Evolutionary conservation across 1,140 invertebrate species (phyloP).

Genomic region (Drosophila watanabei): DNA sequence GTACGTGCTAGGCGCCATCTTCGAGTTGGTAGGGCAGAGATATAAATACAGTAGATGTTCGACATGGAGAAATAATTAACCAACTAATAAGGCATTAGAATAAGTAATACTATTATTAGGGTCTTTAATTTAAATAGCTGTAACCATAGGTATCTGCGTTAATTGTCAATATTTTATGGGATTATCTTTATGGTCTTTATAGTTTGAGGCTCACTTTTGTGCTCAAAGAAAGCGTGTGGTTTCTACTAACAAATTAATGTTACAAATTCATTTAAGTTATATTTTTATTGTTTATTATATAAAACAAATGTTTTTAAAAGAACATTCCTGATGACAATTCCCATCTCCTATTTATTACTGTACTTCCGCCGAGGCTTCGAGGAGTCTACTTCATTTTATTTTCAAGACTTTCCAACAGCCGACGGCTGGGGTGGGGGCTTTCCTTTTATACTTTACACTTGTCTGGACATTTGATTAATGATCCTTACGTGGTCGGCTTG

Average conservation of each 20-base stretch:
- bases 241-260: no score
- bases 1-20: slow-evolving; percentile 52
- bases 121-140: no score
- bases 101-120: background rate
- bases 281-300: background rate
- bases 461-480: slow-evolving; percentile 84
- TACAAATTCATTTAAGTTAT: no score
- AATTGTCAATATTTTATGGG: background rate
- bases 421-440: slow-evolving; percentile 9
- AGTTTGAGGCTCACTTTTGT: background rate
- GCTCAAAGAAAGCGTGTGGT: background rate
- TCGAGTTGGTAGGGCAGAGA: slow-evolving; percentile 20
- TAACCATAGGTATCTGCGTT: background rate
- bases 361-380: slow-evolving; percentile 31
- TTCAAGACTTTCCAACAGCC: slow-evolving; percentile 41
- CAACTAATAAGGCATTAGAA: background rate
- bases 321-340: background rate
- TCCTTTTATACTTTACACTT: slow-evolving; percentile 75
- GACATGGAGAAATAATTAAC: background rate
- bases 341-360: background rate
- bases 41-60: slow-evolving; percentile 11
- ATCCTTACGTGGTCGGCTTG: slow-evolving; percentile 66
- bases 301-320: background rate
- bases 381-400: slow-evolving; percentile 50
- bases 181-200: background rate